Percentiles rank a stretch among this genome's conserved stretches.
These are phyloP conservation scores for Spilosoma lubricipeda DNA, from an alignment of 2,888 invertebrate species.

Conservation along the genomic window DNA sequence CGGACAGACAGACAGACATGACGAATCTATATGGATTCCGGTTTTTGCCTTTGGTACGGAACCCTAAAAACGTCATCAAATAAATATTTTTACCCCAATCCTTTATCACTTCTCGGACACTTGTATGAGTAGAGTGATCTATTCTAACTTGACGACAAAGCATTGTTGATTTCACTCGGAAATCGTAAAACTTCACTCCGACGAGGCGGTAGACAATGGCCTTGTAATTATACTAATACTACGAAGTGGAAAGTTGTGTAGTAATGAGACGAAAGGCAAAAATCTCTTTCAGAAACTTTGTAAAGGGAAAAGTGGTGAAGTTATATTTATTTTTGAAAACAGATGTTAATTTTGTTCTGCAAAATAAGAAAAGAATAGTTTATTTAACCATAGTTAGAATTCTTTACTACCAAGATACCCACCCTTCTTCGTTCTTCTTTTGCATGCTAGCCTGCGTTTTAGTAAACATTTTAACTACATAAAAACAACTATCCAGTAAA, in stretches of 20 bases:
- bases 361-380: neutral
- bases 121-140: conserved; percentile 17
- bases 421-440: neutral
- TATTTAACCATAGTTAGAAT: no score
- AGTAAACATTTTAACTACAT: neutral
- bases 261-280: neutral
- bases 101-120: conserved; percentile 16
- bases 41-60: no score
- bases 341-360: neutral
- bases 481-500: neutral
- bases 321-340: neutral
- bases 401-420: no score
- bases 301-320: neutral
- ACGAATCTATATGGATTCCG: no score
- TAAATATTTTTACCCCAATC: conserved; percentile 6
- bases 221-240: conserved; percentile 24
- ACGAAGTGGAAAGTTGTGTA: conserved; percentile 1
- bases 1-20: no score
- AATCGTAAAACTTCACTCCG: conserved; percentile 21
- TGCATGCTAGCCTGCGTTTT: neutral
- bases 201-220: conserved; percentile 11
- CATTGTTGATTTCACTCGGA: conserved; percentile 18
- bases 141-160: conserved; percentile 13
- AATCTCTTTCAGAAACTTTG: conserved; percentile 2
- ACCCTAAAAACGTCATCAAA: conserved; percentile 8